These are phyloP conservation scores for Lophotis ruficrista DNA, from an alignment of 2,113 vertebrate genomes.

Conservation along the genomic window DNA sequence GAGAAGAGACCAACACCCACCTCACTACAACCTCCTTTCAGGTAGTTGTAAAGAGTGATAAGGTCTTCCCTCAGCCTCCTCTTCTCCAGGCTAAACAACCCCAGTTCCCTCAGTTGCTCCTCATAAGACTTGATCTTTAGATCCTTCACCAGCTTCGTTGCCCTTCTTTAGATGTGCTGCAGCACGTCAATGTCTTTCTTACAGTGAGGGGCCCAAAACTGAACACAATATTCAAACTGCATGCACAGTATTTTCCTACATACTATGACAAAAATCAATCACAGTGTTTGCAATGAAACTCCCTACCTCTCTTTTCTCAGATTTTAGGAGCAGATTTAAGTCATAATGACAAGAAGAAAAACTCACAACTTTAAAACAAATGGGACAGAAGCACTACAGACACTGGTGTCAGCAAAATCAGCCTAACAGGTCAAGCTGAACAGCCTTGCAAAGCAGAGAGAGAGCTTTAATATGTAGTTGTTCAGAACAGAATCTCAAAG, in stretches of 20 bases:
- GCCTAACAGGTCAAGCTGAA: neutral
- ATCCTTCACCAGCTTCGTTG: too few species aligned
- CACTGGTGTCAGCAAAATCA: neutral
- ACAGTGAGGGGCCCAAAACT: too few species aligned
- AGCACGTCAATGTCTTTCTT: too few species aligned
- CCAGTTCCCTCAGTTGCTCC: too few species aligned
- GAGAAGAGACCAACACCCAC: too few species aligned
- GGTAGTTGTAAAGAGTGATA: too few species aligned
- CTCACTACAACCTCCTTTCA: too few species aligned
- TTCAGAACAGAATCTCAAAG: neutral
- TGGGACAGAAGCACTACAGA: neutral
- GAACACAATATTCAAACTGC: too few species aligned
- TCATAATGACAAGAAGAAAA: neutral
- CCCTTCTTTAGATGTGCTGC: too few species aligned
- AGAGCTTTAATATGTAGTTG: neutral
- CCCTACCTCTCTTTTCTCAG: neutral
- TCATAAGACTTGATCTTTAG: too few species aligned
- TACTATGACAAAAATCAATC: neutral
- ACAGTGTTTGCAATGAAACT: neutral
- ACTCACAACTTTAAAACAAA: neutral
- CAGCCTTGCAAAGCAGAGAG: neutral
- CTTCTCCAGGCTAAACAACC: too few species aligned
- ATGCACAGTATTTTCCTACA: neutral
- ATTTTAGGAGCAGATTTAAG: neutral
- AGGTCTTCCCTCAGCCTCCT: too few species aligned